These are phyloP conservation scores for Nezara viridula DNA, from an alignment of 2,888 invertebrate genomes.

Conservation along the genomic window DNA sequence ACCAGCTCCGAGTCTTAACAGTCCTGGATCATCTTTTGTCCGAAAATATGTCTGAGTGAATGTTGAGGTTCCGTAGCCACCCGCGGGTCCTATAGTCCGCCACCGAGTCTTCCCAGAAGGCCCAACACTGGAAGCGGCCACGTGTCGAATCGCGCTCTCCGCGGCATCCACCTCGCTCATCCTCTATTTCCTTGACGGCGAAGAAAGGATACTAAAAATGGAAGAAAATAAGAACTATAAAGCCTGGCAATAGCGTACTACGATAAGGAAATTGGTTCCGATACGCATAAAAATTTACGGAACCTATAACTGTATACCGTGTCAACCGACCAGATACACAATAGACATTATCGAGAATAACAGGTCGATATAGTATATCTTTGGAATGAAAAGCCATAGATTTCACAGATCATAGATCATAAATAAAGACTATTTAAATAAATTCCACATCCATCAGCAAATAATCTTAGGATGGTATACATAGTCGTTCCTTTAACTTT, in stretches of 20 bases:
- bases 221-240: neutral
- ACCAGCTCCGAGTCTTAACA: slow-evolving; percentile 40
- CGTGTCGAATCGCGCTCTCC: neutral
- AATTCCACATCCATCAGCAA: no score
- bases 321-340: no score
- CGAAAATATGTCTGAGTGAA: slow-evolving; percentile 51
- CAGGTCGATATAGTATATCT: no score
- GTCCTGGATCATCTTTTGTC: slow-evolving; percentile 46
- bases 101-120: neutral
- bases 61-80: slow-evolving; percentile 31
- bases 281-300: no score
- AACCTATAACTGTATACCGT: no score
- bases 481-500: no score
- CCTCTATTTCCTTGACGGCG: neutral
- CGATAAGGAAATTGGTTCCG: neutral
- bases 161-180: neutral
- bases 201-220: neutral
- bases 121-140: neutral
- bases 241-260: neutral
- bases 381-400: no score
- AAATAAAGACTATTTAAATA: no score
- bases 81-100: neutral
- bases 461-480: no score
- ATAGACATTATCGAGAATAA: no score
- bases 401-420: no score